Evolutionary conservation across 2,113 vertebrate species (phyloP).

Genomic region (Alligator mississippiensis): DNA sequence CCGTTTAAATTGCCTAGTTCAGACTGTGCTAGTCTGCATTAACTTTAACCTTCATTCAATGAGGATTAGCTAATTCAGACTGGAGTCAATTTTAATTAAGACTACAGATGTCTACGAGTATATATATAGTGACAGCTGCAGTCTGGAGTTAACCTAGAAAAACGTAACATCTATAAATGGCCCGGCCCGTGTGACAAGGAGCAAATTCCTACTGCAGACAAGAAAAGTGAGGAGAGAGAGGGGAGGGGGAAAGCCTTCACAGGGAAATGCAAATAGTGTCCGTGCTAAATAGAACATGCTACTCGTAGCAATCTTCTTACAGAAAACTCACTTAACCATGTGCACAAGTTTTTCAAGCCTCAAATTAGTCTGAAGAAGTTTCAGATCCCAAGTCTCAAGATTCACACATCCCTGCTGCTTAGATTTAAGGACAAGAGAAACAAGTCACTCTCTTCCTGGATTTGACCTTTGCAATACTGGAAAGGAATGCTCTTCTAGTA

Average conservation of each 20-base stretch:
- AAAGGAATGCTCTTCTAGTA: not conserved
- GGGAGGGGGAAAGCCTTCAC: not conserved
- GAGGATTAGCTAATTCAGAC: no score
- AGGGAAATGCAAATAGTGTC: rapidly evolving
- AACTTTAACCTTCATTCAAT: no score
- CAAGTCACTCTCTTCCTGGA: no score
- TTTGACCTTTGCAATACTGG: not conserved
- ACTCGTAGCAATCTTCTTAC: not conserved
- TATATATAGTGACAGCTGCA: no score
- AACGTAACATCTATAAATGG: no score
- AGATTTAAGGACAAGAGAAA: not conserved
- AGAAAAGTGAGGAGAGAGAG: not conserved
- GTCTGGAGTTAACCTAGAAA: no score
- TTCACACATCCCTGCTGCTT: not conserved
- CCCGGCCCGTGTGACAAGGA: rapidly evolving
- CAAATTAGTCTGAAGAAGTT: not conserved
- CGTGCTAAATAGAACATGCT: rapidly evolving
- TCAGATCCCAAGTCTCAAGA: not conserved
- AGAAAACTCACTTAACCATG: not conserved
- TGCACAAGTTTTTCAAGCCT: not conserved
- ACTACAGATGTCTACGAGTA: no score
- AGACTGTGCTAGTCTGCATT: no score
- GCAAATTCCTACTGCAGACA: not conserved
- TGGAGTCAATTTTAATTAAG: no score
- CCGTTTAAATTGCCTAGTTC: no score